A percentile compares a stretch with the other conserved stretches of the same genome.
These are phyloP conservation scores for Sebastes glaucus DNA, from an alignment of 2,797 vertebrate species.

Conservation along the genomic window DNA sequence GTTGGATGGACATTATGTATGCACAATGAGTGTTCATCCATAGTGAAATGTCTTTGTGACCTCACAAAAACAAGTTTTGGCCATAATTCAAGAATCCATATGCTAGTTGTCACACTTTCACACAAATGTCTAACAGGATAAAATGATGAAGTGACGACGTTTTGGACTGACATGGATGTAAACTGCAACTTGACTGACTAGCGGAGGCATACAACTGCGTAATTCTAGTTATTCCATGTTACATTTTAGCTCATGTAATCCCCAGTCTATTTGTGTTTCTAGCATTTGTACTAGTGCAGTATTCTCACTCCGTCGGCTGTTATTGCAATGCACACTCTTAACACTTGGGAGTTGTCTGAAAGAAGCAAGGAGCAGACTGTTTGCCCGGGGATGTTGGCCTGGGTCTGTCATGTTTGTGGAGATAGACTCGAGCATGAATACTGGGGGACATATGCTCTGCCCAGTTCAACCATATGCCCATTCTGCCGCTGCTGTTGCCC, in stretches of 20 bases:
- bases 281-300: background rate
- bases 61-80: no score
- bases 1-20: background rate
- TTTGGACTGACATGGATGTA: no score
- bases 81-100: no score
- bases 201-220: no score
- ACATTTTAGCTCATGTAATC: background rate
- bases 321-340: background rate
- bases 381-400: constrained; percentile 70
- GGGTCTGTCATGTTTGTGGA: constrained; percentile 61
- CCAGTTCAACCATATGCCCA: constrained; percentile 76
- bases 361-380: constrained; percentile 60
- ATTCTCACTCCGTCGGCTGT: background rate
- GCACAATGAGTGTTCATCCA: background rate
- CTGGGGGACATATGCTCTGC: constrained; percentile 73
- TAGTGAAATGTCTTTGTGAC: no score
- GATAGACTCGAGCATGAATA: constrained; percentile 65
- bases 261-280: background rate
- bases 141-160: background rate
- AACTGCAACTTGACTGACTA: no score
- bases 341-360: constrained; percentile 39
- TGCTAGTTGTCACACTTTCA: no score
- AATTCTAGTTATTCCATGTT: background rate
- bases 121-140: no score
- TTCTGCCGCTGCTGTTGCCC: constrained; percentile 62